Evolutionary conservation across 2,888 invertebrate species (phyloP), one percentile per base, ranked within the genome.

Genomic region (Parascotia fuliginaria): DNA sequence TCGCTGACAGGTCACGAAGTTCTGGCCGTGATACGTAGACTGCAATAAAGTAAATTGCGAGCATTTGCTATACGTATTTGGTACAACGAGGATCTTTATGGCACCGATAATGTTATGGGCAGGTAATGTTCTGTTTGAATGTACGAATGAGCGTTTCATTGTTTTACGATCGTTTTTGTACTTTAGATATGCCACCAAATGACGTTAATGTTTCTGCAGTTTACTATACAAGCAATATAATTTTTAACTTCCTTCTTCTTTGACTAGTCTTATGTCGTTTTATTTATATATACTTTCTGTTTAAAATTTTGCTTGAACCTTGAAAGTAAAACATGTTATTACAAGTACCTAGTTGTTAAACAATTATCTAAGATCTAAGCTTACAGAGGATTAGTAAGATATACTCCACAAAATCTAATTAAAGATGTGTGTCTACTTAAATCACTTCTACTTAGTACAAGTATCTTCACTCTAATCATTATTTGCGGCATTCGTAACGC

Each of bases 21-120:
- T 39, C 60, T 83, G 84, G 86, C 57, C 62, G 70, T 65, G 77
- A 82, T 81, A 78, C 79, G 77, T 65, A 77, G 79, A 70, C 76
- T 85, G 89, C 85, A 87, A 90, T 90, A 91, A 91, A 89, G 83
- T 85, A 89, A 90, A 90, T 90, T 87, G 88, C 83, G 77, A 85
- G 79, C 88, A 89, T 89, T 90, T 87, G 88, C 84, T 86, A 83
- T 85, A 84, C 82, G 88, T 85, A 85, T 85, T 86, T 79, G 81
- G 75, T 77, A 81, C 76, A 79, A 82, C 82, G 84, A 80, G 79
- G 75, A 87, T 85, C 81, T 89, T 90, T 89, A 89, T 87, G 79
- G 86, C 72, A 70, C 75, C 85, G 87, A 89, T 90, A 90, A 89
- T 89, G 89, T 88, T 85, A 90, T 87, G 87, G 87, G 84, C 88